Percentiles rank a stretch among this genome's conserved stretches.
Conservation (phyloP, 2,113 vertebrate genomes). For the Burhinus oedicnemus region DNA sequence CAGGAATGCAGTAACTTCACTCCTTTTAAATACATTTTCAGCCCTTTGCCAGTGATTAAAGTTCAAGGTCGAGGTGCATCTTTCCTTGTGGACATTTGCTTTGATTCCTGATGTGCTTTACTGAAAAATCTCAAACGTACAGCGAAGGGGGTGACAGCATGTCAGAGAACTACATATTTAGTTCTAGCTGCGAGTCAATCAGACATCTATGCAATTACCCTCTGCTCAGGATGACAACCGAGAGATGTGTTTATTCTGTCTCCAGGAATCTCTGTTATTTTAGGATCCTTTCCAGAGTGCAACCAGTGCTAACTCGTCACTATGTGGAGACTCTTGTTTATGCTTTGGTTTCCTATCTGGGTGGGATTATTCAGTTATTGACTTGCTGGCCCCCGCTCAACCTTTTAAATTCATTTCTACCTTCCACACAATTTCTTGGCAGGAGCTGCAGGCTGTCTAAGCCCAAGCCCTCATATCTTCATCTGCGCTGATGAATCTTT, state of each 20-base stretch:
- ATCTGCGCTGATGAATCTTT: conserved; percentile 61
- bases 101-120: conserved; percentile 52
- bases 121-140: background rate
- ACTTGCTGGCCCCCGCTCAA: conserved; percentile 67
- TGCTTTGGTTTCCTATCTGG: conserved; percentile 68
- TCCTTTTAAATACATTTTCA: conserved; percentile 25
- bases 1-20: conserved; percentile 25
- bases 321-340: conserved; percentile 65
- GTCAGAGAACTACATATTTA: conserved; percentile 59
- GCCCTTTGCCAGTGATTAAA: background rate
- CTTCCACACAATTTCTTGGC: conserved; percentile 56
- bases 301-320: conserved; percentile 64
- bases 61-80: conserved; percentile 50
- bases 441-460: conserved; percentile 42
- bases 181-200: conserved; percentile 60
- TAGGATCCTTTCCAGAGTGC: conserved; percentile 64
- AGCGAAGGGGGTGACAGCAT: conserved; percentile 43
- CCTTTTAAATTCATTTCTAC: conserved; percentile 65
- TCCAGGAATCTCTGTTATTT: conserved; percentile 69
- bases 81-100: conserved; percentile 55
- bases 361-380: conserved; percentile 71
- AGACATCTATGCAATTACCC: conserved; percentile 67
- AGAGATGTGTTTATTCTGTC: conserved; percentile 70
- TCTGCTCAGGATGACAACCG: conserved; percentile 63
- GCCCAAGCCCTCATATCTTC: conserved; percentile 56